These are phyloP conservation scores for Eupeodes luniger DNA, from an alignment of 2,888 invertebrate genomes.

Conservation along the genomic window DNA sequence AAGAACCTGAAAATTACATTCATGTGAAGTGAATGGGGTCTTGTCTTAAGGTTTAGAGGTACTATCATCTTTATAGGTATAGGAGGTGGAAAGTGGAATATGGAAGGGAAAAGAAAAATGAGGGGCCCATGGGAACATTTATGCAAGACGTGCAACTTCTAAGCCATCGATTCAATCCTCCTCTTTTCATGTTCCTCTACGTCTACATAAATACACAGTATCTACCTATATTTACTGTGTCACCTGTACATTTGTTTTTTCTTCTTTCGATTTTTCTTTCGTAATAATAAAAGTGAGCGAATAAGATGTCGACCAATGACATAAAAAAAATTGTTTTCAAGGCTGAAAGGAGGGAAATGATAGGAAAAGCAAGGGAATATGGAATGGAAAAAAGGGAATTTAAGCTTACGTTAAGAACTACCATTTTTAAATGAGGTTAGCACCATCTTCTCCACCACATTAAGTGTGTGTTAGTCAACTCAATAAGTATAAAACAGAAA, in stretches of 20 bases:
- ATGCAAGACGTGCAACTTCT: slow-evolving; percentile 62
- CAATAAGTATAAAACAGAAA: slow-evolving; percentile 25
- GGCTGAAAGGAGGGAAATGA: not conserved
- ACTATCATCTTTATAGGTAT: not conserved
- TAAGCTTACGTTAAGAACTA: slow-evolving; percentile 54
- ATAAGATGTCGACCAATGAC: slow-evolving; percentile 16
- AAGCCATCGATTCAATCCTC: slow-evolving; percentile 47
- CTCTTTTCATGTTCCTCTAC: not conserved
- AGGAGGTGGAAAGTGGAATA: not conserved
- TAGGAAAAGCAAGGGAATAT: not conserved
- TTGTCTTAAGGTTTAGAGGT: not conserved
- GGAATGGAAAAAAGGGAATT: slow-evolving; percentile 9
- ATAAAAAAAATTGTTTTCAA: slow-evolving; percentile 3
- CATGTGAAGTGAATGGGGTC: slow-evolving; percentile 35
- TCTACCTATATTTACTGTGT: not conserved
- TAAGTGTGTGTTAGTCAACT: slow-evolving; percentile 50
- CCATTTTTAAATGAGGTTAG: slow-evolving; percentile 60
- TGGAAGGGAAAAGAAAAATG: not conserved
- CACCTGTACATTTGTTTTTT: slow-evolving; percentile 8
- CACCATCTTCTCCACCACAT: slow-evolving; percentile 51
- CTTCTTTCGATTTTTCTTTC: not conserved
- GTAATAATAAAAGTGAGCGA: slow-evolving; percentile 15
- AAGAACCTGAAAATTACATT: slow-evolving; percentile 51
- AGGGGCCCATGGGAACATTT: slow-evolving; percentile 47
- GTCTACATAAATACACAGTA: not conserved